Evolutionary conservation across 2,113 vertebrate species (phyloP), one percentile per base, ranked within the genome.

Genomic region (Ophthalmotilapia sp.): DNA sequence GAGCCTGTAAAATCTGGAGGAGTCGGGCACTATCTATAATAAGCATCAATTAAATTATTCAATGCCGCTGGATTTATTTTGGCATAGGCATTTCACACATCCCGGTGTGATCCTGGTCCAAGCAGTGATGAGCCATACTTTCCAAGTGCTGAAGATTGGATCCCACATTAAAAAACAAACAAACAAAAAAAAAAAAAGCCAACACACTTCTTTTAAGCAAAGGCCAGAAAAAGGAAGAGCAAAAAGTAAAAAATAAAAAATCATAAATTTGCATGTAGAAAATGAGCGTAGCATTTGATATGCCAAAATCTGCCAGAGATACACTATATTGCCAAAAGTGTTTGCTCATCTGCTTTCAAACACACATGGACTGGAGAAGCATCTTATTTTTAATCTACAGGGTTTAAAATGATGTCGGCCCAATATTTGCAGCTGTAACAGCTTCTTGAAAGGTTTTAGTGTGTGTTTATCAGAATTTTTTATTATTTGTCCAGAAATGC

Each of bases 41-140:
- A 94, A 93, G 90, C 92, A 94, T 95, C 93, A 90, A 94, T 93
- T 95, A 90, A 95, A 95, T 94, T 92, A 95, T 94, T 94, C 86
- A 93, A 84, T 90, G 90, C 89, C 23, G 49, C 91, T 94, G 90
- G 92, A 94, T 93, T 94, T 93, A 90, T 93, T 94, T 95, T 93
- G 90, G 92, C 90, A 92, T 84, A 75, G 75, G 85, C 79, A 55
- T 93, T 91, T 92, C 88, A 93, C 86, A 92, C 90, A 88, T 82
- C 45, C 45, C 5, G 19, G 58, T 81, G 77, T 81, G 79, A 89
- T 93, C 79, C 56, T 29, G 29, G 80, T 90, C 88, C 83, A 88
- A 89, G 83, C 70, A 84, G 77, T 54, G 62, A 91, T 80, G 91
- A 93, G 90, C 91, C 82, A 45, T 36, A 81, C 68, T 77, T 90